Evolutionary conservation across 2,888 invertebrate genomes (phyloP).

Genomic region (Rhaphigaster nebulosa): DNA sequence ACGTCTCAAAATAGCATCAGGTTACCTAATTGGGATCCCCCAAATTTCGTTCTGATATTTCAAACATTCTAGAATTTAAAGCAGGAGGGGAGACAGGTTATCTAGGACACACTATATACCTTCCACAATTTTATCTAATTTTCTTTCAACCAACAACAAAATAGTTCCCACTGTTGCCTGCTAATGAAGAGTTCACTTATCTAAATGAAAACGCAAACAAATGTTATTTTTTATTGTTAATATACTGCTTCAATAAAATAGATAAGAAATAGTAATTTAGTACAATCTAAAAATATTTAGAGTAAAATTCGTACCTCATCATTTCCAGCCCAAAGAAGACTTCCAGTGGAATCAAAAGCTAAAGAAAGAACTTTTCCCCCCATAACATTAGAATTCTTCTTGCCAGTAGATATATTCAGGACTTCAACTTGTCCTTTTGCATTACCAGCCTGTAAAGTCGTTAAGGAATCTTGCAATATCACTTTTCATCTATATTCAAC

Average conservation of each 20-base stretch:
- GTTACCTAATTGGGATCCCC: too few relatives aligned
- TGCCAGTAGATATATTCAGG: conserved; percentile 88
- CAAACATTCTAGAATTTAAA: too few relatives aligned
- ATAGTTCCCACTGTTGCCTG: too few relatives aligned
- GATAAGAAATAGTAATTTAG: conserved; percentile 32
- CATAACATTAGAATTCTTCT: conserved; percentile 76
- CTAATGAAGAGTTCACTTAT: neutral
- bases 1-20: too few relatives aligned
- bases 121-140: too few relatives aligned
- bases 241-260: conserved; percentile 52
- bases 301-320: conserved; percentile 63
- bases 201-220: neutral
- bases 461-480: conserved; percentile 56
- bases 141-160: too few relatives aligned
- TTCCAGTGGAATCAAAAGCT: conserved; percentile 83
- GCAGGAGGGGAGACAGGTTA: too few relatives aligned
- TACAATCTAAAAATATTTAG: neutral
- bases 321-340: conserved; percentile 80
- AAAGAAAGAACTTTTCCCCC: conserved; percentile 75
- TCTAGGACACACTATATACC: too few relatives aligned
- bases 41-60: too few relatives aligned
- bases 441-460: conserved; percentile 75
- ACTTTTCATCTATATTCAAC: neutral
- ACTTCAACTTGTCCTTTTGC: conserved; percentile 81
- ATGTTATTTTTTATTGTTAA: neutral